Percentiles rank a stretch among this genome's conserved stretches.
phyloP scores from a whole-genome alignment of 2,888 invertebrate genomes.

The Leucoma salicis region DNA sequence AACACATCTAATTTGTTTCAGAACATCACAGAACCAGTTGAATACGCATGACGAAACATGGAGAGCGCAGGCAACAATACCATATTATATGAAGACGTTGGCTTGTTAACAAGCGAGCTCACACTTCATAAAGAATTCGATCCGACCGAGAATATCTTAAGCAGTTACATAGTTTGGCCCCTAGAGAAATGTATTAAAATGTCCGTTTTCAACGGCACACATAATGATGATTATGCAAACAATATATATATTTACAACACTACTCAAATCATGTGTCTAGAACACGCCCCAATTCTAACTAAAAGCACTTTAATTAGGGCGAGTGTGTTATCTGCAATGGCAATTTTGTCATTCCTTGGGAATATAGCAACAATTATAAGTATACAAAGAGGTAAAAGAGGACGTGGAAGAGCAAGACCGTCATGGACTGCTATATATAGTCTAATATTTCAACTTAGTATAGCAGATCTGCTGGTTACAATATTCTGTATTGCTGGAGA shows the following conservation, averaged over 20 bases:
- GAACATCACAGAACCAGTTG: conserved; percentile 35
- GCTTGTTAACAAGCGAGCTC: conserved; percentile 46
- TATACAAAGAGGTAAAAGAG: conserved; percentile 84
- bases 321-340: conserved; percentile 86
- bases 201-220: conserved; percentile 50
- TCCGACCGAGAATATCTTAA: conserved; percentile 36
- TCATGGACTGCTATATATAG: conserved; percentile 88
- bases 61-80: conserved; percentile 71
- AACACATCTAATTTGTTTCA: conserved; percentile 49
- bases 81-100: conserved; percentile 64
- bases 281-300: conserved; percentile 87
- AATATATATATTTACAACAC: conserved; percentile 54
- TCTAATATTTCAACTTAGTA: conserved; percentile 90
- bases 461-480: conserved; percentile 91
- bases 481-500: conserved; percentile 91
- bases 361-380: conserved; percentile 90
- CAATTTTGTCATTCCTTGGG: conserved; percentile 87
- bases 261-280: conserved; percentile 69
- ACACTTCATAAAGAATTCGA: conserved; percentile 47
- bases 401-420: conserved; percentile 80
- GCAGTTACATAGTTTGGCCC: conserved; percentile 50
- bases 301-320: conserved; percentile 84
- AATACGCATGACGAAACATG: conserved; percentile 75
- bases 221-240: conserved; percentile 43
- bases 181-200: conserved; percentile 60